These are phyloP conservation scores for Drosophila hydei DNA, from an alignment of 1,140 invertebrate genomes.

Conservation along the genomic window DNA sequence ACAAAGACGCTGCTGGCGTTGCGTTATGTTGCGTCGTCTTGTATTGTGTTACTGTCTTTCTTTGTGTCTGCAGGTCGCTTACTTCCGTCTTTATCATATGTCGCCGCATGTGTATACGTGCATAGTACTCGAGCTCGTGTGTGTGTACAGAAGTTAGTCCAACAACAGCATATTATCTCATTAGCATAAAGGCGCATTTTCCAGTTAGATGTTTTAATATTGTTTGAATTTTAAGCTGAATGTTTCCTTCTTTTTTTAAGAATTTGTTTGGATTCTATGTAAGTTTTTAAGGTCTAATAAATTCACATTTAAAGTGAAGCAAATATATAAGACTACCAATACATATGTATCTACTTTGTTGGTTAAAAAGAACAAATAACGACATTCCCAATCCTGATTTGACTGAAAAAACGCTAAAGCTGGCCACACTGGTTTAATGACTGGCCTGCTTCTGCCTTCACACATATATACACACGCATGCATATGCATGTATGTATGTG, in stretches of 20 bases:
- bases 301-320: too few relatives aligned
- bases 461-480: slow-evolving; percentile 4
- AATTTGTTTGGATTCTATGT: background rate
- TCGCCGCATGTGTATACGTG: slow-evolving; percentile 14
- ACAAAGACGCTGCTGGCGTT: slow-evolving; percentile 1
- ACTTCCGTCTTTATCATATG: slow-evolving; percentile 71
- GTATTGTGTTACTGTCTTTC: slow-evolving; percentile 56
- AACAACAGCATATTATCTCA: slow-evolving; percentile 48
- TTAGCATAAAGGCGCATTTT: slow-evolving; percentile 73
- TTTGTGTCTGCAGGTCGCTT: slow-evolving; percentile 65
- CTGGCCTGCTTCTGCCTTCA: background rate
- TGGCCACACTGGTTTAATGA: background rate
- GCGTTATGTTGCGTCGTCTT: slow-evolving; percentile 8
- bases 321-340: too few relatives aligned
- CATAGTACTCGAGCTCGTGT: background rate
- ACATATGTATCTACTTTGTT: too few relatives aligned
- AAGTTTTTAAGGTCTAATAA: too few relatives aligned
- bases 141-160: slow-evolving; percentile 4
- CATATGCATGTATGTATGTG: background rate
- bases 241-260: too few relatives aligned
- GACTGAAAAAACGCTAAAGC: background rate
- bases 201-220: slow-evolving; percentile 55
- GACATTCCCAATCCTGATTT: slow-evolving; percentile 15
- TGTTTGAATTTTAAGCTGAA: slow-evolving; percentile 25
- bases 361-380: too few relatives aligned